phyloP scores from a whole-genome alignment of 2,888 invertebrate species.

The Hirtodrosophila duncani region DNA sequence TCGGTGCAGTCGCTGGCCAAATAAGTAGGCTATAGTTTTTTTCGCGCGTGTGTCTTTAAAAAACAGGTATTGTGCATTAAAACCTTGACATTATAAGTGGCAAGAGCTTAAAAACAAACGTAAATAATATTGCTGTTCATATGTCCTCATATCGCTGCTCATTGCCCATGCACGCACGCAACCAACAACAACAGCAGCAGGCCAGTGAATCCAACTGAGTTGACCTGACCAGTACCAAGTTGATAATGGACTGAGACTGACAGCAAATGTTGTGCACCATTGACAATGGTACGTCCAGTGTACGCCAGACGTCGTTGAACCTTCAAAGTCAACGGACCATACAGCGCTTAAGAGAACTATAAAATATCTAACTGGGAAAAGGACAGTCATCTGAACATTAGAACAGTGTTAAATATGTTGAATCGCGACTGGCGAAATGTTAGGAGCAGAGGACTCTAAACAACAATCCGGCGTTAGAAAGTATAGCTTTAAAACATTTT shows the following conservation, averaged over 20 bases:
- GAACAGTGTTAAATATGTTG: constrained; percentile 26
- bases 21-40: constrained; percentile 32
- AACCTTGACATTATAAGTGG: not conserved
- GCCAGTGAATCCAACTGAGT: no score
- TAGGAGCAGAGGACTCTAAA: constrained; percentile 50
- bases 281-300: constrained; percentile 13
- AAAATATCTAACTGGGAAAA: not conserved
- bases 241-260: constrained; percentile 9
- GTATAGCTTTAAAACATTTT: constrained; percentile 5
- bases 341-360: not conserved
- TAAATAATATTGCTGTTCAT: constrained; percentile 8
- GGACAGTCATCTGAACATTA: no score
- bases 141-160: no score
- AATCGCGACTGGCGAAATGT: constrained; percentile 49
- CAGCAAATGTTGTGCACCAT: constrained; percentile 25
- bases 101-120: constrained; percentile 12
- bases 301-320: constrained; percentile 58
- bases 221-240: constrained; percentile 27
- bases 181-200: constrained; percentile 14
- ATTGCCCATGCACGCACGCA: constrained; percentile 59
- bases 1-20: constrained; percentile 8
- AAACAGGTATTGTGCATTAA: constrained; percentile 31
- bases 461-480: not conserved
- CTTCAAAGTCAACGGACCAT: constrained; percentile 39
- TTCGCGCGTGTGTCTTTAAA: not conserved